These are phyloP conservation scores for Pristionchus maxplancki DNA, from an alignment of 2,888 invertebrate species.

Conservation along the genomic window DNA sequence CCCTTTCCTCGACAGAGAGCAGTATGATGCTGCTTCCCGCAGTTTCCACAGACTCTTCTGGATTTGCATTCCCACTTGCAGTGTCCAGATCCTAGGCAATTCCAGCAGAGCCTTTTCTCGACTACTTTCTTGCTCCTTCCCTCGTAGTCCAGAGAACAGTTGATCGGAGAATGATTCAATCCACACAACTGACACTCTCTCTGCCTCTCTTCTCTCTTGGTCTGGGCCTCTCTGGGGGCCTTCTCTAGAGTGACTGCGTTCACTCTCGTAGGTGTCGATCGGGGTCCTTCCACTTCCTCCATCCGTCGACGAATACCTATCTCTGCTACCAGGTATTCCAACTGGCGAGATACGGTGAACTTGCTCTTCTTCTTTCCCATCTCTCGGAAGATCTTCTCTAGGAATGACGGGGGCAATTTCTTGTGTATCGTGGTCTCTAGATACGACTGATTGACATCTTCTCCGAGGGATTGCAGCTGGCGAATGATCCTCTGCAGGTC, in stretches of 20 bases:
- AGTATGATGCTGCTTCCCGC: background rate
- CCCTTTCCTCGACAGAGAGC: background rate
- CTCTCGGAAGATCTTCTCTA: background rate
- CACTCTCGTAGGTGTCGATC: background rate
- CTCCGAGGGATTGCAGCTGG: background rate
- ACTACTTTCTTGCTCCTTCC: background rate
- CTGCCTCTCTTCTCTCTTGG: background rate
- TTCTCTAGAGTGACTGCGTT: background rate
- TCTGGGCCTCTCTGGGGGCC: background rate
- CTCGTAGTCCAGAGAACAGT: background rate
- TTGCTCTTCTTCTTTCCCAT: background rate
- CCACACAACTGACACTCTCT: background rate
- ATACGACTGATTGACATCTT: background rate
- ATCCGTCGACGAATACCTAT: background rate
- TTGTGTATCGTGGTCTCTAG: background rate
- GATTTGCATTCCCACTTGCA: background rate
- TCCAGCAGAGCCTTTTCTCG: background rate
- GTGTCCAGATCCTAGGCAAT: background rate
- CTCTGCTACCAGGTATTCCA: background rate
- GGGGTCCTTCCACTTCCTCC: slow-evolving; percentile 1
- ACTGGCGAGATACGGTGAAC: background rate
- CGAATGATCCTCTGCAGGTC: background rate
- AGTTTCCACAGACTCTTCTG: background rate
- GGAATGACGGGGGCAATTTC: background rate
- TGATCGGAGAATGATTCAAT: background rate